phyloP scores from a whole-genome alignment of 2,113 vertebrate genomes.

The Platycercus adscitus region DNA sequence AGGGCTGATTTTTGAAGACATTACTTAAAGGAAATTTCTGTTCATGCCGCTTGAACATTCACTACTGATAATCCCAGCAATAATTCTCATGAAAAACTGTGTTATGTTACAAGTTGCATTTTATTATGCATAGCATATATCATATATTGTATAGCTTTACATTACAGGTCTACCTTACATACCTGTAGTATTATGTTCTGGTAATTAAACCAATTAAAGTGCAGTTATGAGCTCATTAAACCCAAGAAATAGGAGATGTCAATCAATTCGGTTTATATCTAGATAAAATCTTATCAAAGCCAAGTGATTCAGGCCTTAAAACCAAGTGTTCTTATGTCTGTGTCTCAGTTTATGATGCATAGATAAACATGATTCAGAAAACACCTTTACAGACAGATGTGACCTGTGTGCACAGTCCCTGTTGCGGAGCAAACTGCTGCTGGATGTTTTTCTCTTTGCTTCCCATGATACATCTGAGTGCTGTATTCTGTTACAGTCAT shows the following conservation, averaged over 20 bases:
- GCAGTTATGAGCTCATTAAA: slow-evolving; percentile 49
- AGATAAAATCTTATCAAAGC: slow-evolving; percentile 41
- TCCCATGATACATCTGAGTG: neutral
- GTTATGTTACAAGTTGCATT: neutral
- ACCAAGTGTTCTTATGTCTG: neutral
- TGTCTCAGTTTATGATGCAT: neutral
- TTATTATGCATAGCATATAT: neutral
- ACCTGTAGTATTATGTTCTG: neutral
- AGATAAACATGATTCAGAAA: neutral
- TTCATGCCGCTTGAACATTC: neutral
- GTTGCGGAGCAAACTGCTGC: neutral
- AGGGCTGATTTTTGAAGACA: neutral
- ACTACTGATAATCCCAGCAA: slow-evolving; percentile 2
- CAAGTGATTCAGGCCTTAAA: slow-evolving; percentile 4
- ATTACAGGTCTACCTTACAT: neutral
- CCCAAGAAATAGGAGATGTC: neutral
- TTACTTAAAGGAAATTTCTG: slow-evolving; percentile 40
- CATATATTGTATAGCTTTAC: neutral
- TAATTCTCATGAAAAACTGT: neutral
- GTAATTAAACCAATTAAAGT: slow-evolving; percentile 49
- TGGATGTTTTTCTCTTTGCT: neutral
- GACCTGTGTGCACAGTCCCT: neutral
- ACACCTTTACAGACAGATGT: neutral
- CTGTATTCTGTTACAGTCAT: neutral
- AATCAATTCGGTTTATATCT: neutral